phyloP scores from a whole-genome alignment of 2,797 vertebrate genomes.

The Poeciliopsis infans region DNA sequence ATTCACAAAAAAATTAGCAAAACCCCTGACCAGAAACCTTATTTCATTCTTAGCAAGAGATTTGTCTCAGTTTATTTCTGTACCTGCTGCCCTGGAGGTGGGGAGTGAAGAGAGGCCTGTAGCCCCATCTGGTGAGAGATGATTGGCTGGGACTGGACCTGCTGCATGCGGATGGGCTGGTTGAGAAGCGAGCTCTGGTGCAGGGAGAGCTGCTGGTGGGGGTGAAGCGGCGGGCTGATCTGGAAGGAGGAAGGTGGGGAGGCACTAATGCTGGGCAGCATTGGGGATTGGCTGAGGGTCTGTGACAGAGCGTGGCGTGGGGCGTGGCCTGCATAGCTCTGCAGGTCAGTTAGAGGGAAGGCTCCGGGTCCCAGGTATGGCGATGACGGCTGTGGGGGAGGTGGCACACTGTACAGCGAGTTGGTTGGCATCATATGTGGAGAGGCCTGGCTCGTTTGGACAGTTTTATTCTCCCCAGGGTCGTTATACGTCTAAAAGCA shows the following conservation, averaged over 20 bases:
- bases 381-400: slow-evolving; percentile 86
- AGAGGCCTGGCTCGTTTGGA: slow-evolving; percentile 85
- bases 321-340: slow-evolving; percentile 89
- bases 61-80: neutral
- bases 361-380: slow-evolving; percentile 89
- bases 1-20: neutral
- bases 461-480: slow-evolving; percentile 87
- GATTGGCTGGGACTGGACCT: slow-evolving; percentile 93
- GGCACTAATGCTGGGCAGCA: slow-evolving; percentile 95
- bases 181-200: slow-evolving; percentile 94
- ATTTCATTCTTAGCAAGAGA: neutral
- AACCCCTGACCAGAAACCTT: neutral
- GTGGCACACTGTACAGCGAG: slow-evolving; percentile 90
- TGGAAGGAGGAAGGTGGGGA: slow-evolving; percentile 94
- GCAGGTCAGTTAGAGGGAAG: slow-evolving; percentile 93
- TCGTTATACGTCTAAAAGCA: slow-evolving; percentile 88
- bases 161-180: slow-evolving; percentile 96
- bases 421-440: slow-evolving; percentile 93
- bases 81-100: slow-evolving; percentile 95
- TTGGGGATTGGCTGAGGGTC: slow-evolving; percentile 89
- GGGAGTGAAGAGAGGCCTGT: slow-evolving; percentile 94
- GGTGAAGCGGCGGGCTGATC: slow-evolving; percentile 93
- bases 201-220: slow-evolving; percentile 91
- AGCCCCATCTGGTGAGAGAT: slow-evolving; percentile 96
- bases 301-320: slow-evolving; percentile 89